Evolutionary conservation across 2,113 vertebrate species (phyloP), one percentile per base, ranked within the genome.

Genomic region (Tor tambroides): DNA sequence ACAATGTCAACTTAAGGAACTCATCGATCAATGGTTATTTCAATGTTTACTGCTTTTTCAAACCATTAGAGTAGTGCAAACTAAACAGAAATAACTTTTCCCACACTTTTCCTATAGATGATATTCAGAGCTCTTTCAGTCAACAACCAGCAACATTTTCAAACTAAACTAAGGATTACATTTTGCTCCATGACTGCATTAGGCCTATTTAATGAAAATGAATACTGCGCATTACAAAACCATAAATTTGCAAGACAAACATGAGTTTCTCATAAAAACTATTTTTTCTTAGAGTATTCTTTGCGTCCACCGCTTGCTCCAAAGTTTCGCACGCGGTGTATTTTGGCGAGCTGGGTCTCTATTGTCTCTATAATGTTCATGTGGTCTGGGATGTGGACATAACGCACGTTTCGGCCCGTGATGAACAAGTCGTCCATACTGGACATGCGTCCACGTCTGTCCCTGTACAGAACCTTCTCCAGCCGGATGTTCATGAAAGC

Each of bases 401-500:
- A 99, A 51, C 98, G 96, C 6, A 99, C 85, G 0, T 97, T 99
- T 54, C 98, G 95, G 72, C 98, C 98, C 0, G 97, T 96, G 85
- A 99, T 87, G 2, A 99, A 98, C 72, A 99, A 91, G 90, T 98
- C 96, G 0, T 96, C 96, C 91, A 99, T 91, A 38, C 69, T 80
- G 0, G 93, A 92, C 87, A 91, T 86, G 0, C 77, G 19, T 0
- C 97, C 98, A 8, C 77, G 89, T 2, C 96, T 90, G 94, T 98
- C 97, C 0, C 92, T 95, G 93, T 96, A 98, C 56, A 95, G 92
- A 69, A 98, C 97, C 0, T 96, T 87, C 1, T 94, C 93, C 92
- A 99, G 93, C 0, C 97, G 96, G 76, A 99, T 63, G 87, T 99
- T 99, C 98, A 99, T 99, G 93, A 98, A 99, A 85, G 98, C 97